Conservation (phyloP, 1,140 invertebrate species). For the Argopecten irradians region DNA sequence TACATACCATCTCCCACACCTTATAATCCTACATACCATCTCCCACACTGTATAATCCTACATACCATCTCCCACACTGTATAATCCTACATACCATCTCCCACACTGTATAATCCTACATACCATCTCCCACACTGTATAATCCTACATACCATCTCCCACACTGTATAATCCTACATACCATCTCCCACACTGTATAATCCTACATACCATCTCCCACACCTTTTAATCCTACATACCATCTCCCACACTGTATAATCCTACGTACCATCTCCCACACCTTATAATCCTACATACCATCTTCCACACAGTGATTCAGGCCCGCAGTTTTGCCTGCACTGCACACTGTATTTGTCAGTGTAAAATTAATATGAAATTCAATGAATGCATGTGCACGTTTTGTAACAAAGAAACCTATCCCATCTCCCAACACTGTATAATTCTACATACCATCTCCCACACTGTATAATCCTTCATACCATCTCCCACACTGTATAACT, state of each 20-base stretch:
- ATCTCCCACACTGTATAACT: no score
- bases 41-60: not conserved
- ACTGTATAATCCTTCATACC: no score
- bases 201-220: not conserved
- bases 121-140: not conserved
- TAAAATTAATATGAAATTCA: conserved; percentile 24
- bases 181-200: not conserved
- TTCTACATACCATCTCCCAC: no score
- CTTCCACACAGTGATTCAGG: not conserved
- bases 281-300: not conserved
- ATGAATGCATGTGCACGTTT: conserved; percentile 21
- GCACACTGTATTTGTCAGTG: conserved; percentile 13
- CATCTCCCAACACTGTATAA: no score
- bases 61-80: not conserved
- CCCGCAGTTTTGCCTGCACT: conserved; percentile 19
- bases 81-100: not conserved
- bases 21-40: not conserved
- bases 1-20: not conserved
- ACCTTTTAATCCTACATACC: not conserved
- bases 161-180: not conserved
- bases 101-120: not conserved
- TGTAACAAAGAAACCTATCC: conserved; percentile 22
- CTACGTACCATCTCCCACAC: not conserved
- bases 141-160: not conserved
- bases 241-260: not conserved